Conservation (phyloP, 2,113 vertebrate genomes). For the Leptocoma aspasia region DNA sequence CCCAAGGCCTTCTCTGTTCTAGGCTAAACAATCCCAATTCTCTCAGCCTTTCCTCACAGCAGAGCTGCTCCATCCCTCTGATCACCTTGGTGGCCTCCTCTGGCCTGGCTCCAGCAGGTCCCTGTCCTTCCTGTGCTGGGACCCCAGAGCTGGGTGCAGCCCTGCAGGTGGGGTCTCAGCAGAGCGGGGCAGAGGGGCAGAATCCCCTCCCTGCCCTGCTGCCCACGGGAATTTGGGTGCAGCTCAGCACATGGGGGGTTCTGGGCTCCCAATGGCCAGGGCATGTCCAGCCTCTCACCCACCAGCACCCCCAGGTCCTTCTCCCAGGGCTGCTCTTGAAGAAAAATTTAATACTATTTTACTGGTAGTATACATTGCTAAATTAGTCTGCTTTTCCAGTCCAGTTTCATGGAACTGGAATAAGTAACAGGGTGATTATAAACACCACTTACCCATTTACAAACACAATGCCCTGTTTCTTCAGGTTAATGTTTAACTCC, state of each 20-base stretch:
- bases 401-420: not conserved
- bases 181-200: not conserved
- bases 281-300: not conserved
- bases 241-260: not conserved
- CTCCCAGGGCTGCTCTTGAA: not conserved
- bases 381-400: not conserved
- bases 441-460: not conserved
- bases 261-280: not conserved
- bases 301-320: not conserved
- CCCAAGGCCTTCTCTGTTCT: fast-evolving
- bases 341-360: not conserved
- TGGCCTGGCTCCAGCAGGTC: not conserved
- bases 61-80: not conserved
- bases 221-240: not conserved
- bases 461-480: not conserved
- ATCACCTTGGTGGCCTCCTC: not conserved
- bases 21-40: fast-evolving
- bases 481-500: not conserved
- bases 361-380: not conserved
- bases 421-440: not conserved
- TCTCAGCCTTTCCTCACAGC: not conserved
- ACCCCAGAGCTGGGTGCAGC: not conserved
- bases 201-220: not conserved
- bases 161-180: not conserved
- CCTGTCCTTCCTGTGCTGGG: not conserved